phyloP scores from a whole-genome alignment of 2,113 vertebrate genomes.

The Sander vitreus region DNA sequence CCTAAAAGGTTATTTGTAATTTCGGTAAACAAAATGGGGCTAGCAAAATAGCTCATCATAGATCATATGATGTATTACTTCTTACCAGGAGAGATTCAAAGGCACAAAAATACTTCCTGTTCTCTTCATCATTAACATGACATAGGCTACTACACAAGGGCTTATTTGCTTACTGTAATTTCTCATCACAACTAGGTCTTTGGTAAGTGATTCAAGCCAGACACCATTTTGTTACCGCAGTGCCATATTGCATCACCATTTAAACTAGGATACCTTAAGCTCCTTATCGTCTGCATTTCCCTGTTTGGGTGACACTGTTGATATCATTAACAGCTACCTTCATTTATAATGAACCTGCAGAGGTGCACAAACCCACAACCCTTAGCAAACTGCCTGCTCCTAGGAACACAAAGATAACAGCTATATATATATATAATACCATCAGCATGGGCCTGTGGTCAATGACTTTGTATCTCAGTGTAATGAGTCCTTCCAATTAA shows the following conservation, averaged over 20 bases:
- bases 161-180: slow-evolving; percentile 36
- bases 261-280: slow-evolving; percentile 2
- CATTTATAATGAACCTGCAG: slow-evolving; percentile 42
- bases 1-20: slow-evolving; percentile 46
- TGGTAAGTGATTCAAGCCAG: slow-evolving; percentile 10
- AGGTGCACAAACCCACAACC: slow-evolving; percentile 20
- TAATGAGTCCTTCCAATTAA: no score
- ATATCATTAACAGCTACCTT: slow-evolving; percentile 30
- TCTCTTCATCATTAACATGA: neutral
- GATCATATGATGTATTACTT: slow-evolving; percentile 44
- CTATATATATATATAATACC: neutral
- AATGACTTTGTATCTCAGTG: no score
- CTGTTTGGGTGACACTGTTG: slow-evolving; percentile 22
- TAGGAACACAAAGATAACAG: slow-evolving; percentile 10
- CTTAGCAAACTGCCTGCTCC: neutral
- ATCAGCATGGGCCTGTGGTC: no score
- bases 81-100: slow-evolving; percentile 19
- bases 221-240: slow-evolving; percentile 28
- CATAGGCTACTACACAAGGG: slow-evolving; percentile 7
- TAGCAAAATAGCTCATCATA: slow-evolving; percentile 41
- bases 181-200: slow-evolving; percentile 38
- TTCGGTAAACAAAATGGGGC: slow-evolving; percentile 12
- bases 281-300: slow-evolving; percentile 7
- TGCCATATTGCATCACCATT: slow-evolving; percentile 2
- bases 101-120: slow-evolving; percentile 22